Evolutionary conservation across 1,140 invertebrate genomes (phyloP).

Genomic region (Drosophila fuyamai): DNA sequence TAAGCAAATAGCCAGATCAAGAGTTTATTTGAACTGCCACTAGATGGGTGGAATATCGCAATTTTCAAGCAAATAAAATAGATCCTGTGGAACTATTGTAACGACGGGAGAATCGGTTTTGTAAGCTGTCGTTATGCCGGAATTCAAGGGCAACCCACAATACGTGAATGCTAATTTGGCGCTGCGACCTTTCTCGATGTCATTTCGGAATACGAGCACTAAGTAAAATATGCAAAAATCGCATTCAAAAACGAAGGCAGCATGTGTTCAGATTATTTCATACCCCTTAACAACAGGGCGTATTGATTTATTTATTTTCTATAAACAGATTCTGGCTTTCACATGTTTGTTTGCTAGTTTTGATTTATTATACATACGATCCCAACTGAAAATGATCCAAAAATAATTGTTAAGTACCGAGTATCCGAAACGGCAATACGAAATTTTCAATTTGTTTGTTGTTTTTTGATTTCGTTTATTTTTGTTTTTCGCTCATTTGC

Average conservation of each 20-base stretch:
- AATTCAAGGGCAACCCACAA: constrained; percentile 42
- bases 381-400: constrained; percentile 14
- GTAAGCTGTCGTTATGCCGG: constrained; percentile 36
- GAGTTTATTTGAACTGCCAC: background rate
- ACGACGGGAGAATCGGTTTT: constrained; percentile 8
- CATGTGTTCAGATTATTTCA: constrained; percentile 5
- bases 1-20: constrained; percentile 9
- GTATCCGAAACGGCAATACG: constrained; percentile 4
- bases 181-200: constrained; percentile 34
- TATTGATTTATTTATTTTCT: constrained; percentile 1
- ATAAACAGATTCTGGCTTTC: background rate
- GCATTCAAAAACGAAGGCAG: constrained; percentile 16
- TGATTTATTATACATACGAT: constrained; percentile 14
- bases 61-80: constrained; percentile 7
- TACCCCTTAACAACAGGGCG: constrained; percentile 13
- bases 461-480: constrained; percentile 26
- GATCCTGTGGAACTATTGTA: constrained; percentile 15
- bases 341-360: background rate
- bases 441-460: constrained; percentile 29
- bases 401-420: constrained; percentile 30
- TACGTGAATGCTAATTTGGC: constrained; percentile 40
- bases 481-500: constrained; percentile 26
- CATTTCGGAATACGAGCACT: constrained; percentile 32
- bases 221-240: constrained; percentile 45
- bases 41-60: background rate